Evolutionary conservation across 2,888 invertebrate species (phyloP), one percentile per base, ranked within the genome.

Genomic region (Zhengitettix transpicula): DNA sequence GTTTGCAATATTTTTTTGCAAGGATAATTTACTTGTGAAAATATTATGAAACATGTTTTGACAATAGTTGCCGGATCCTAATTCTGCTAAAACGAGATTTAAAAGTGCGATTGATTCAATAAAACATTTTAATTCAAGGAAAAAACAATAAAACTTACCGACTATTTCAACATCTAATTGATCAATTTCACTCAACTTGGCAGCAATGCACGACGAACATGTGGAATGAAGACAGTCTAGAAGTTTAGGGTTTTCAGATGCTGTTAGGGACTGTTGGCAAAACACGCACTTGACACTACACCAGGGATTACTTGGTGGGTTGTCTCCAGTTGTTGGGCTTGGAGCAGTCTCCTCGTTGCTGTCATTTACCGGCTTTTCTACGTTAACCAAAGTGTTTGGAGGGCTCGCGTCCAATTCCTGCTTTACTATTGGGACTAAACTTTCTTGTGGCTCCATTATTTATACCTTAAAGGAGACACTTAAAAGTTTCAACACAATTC

Each of bases 171-270:
- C 69, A 61, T 72, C 74, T 1, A 70, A 68, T 42, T 71, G 68
- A 67, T 71, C 74, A 62, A 73, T 73, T 64, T 78, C 78, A 64
- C 71, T 75, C 47, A 87, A 73, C 73, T 86, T 87, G 61, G 81
- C 78, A 65, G 78, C 80, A 67, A 90, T 75, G 74, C 91, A 91
- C 63, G 81, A 77, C 60, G 82, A 79, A 72, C 93, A 94, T 62
- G 87, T 83, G 58, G 90, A 87, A 73, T 94, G 93, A 66, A 94
- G 78, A 72, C 93, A 94, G 74, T 90, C 90, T 69, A 94, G 76
- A 62, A 93, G 78, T 75, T 89, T 90, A 44, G 92, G 89, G 55
- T 80, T 77, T 68, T 83, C 82, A 52, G 72, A 75, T 47, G 75
- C 71, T 52, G 75, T 75, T 57, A 85, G 73, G 17, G 67, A 66